Evolutionary conservation across 2,113 vertebrate species (phyloP).

Genomic region (Oncorhynchus keta): DNA sequence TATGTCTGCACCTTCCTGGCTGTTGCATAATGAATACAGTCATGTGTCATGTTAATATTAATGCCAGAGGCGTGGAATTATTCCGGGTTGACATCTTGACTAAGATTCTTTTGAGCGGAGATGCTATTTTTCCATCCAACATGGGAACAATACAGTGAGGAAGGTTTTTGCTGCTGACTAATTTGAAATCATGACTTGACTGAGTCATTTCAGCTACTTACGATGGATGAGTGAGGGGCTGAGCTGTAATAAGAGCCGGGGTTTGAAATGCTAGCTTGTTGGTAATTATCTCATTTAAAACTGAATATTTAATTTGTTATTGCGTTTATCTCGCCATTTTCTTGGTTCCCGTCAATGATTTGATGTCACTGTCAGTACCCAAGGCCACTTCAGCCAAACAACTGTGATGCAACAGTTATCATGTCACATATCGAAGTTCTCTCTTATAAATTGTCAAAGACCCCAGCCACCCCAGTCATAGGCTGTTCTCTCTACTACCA

Average conservation of each 20-base stretch:
- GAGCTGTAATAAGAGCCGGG: not conserved
- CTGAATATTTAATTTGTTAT: not conserved
- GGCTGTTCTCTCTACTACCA: too few species aligned
- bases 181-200: not conserved
- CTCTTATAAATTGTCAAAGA: not conserved
- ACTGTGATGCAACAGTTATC: not conserved
- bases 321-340: not conserved
- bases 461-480: too few species aligned
- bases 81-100: constrained; percentile 2
- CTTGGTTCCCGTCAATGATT: not conserved
- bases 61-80: constrained; percentile 4
- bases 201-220: not conserved
- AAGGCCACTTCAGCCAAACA: not conserved
- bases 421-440: not conserved
- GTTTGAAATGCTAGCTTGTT: not conserved
- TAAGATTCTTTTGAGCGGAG: not conserved
- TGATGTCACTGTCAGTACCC: not conserved
- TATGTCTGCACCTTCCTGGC: constrained; percentile 48
- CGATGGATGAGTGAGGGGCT: not conserved
- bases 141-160: constrained; percentile 36
- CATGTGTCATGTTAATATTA: constrained; percentile 21
- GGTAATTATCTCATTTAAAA: not conserved
- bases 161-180: not conserved
- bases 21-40: constrained; percentile 23
- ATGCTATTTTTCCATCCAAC: constrained; percentile 12